phyloP scores from a whole-genome alignment of 2,888 invertebrate species.

The Cephus pygmeus region DNA sequence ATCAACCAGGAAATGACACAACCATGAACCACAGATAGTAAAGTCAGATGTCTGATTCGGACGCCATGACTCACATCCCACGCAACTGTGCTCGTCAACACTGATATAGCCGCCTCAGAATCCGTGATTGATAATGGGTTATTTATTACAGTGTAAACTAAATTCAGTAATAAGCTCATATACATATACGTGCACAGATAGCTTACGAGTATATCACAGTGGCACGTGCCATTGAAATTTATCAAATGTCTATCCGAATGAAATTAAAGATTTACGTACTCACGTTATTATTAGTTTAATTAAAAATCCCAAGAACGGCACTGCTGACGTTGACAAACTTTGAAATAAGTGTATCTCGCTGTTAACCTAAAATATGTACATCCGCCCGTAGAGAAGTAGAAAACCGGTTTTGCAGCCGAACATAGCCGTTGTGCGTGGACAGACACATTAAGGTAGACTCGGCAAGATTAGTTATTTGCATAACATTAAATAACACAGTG shows the following conservation, averaged over 20 bases:
- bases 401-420: background rate
- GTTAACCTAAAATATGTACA: background rate
- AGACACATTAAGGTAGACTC: background rate
- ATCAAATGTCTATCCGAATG: no score
- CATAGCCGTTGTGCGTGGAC: background rate
- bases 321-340: background rate
- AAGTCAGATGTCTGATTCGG: slow-evolving; percentile 4
- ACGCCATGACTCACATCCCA: background rate
- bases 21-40: slow-evolving; percentile 28
- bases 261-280: background rate
- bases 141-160: background rate
- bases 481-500: background rate
- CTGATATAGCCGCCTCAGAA: background rate
- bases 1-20: slow-evolving; percentile 32
- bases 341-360: background rate
- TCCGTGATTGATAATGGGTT: background rate
- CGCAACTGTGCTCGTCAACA: background rate
- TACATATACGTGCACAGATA: background rate
- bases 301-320: background rate
- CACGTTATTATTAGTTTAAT: background rate
- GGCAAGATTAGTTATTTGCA: background rate
- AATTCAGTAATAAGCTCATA: background rate
- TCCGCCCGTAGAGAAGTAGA: background rate
- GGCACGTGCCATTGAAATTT: background rate
- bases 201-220: background rate